Evolutionary conservation across 2,113 vertebrate genomes (phyloP).

Genomic region (Rutilus rutilus): DNA sequence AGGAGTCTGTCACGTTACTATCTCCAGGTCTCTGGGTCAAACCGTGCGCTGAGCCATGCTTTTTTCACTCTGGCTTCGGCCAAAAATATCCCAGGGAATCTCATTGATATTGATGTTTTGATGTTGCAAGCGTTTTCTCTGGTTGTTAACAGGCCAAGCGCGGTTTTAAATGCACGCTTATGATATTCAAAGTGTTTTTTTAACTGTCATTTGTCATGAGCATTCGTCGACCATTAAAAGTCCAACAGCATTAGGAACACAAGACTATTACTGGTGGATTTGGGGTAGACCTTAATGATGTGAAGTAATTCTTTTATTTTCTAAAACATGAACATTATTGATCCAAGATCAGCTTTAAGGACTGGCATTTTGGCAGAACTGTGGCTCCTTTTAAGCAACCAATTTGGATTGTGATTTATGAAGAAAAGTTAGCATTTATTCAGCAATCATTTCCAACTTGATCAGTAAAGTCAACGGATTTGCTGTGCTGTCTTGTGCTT

Average conservation of each 20-base stretch:
- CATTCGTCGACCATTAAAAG: not conserved
- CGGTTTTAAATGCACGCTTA: not conserved
- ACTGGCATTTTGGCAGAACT: not conserved
- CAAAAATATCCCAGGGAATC: constrained; percentile 66
- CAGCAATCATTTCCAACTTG: not conserved
- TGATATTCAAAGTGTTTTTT: constrained; percentile 10
- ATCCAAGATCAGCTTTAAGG: not conserved
- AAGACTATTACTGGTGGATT: not conserved
- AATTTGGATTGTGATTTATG: not conserved
- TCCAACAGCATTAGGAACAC: constrained; percentile 5
- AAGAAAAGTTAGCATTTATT: not conserved
- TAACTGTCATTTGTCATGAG: constrained; percentile 7
- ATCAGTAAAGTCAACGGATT: not conserved
- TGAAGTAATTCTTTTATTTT: not conserved
- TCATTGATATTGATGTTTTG: constrained; percentile 77
- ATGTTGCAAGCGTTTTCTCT: constrained; percentile 55
- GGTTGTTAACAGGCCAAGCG: constrained; percentile 4
- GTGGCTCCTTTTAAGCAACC: not conserved
- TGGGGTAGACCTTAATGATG: not conserved
- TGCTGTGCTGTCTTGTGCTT: not conserved
- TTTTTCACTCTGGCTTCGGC: constrained; percentile 65
- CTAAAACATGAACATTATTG: not conserved
- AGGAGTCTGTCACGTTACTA: constrained; percentile 73
- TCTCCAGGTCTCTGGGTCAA: constrained; percentile 76
- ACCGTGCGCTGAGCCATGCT: constrained; percentile 73